Evolutionary conservation across 2,888 invertebrate species (phyloP), one percentile per base, ranked within the genome.

Genomic region (Phaedon cochleariae): DNA sequence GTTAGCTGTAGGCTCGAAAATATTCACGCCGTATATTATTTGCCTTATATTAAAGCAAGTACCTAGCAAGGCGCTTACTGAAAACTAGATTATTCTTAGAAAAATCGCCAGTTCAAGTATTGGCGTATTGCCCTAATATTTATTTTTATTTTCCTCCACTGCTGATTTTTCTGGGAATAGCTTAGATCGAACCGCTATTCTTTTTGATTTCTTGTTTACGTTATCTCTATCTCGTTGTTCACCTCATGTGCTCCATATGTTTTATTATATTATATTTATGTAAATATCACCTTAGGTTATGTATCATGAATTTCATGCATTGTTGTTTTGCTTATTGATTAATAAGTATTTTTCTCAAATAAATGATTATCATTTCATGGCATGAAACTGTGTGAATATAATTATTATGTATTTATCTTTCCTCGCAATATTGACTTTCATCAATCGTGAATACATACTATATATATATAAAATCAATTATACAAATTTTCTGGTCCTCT

Each of bases 181-280:
- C 68, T 55, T 67, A 59, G 65, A 73, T 64, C 69, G 66, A 73
- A 77, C 74, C 76, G 76, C 76, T 73, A 77, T 73, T 76, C 76
- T 76, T 76, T 74, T 75, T 76, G 71, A 68, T 67, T 15, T 52
- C 29, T 62, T 64, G 61, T 58, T 55, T 58, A 49, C 68, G 55
- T 53, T 53, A 57, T 66, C 18, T 51, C 48, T 52, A 65, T 26
- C 26, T 26, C 26, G 64, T 61, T 66, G 66, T 67, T 70, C 61
- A 59, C 61, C 57, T 59, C 57, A 49, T 63, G 55, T 64, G 66
- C 68, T 69, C 69, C 59, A 66, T n/a, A n/a, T n/a, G n/a, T n/a
- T n/a, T n/a, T n/a, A 63, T 61, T 69, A 34, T 69, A 62, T 69
- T 69, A 65, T 41, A 41, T 2, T 52, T 68, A 63, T 73, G 70